These are phyloP conservation scores for Bubo blakistoni DNA, from an alignment of 2,113 vertebrate species.

Conservation along the genomic window DNA sequence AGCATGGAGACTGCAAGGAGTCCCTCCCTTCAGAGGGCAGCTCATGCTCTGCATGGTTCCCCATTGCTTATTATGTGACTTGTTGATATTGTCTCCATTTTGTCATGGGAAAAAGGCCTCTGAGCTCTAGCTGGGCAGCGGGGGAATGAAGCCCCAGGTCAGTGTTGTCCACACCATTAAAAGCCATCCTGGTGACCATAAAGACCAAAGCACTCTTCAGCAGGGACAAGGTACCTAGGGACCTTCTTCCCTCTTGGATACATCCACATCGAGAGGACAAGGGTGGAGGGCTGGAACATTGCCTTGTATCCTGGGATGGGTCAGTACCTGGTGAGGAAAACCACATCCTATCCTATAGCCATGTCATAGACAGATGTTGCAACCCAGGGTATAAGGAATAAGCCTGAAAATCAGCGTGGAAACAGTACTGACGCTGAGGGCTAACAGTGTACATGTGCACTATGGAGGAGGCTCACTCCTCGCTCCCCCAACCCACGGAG, in stretches of 20 bases:
- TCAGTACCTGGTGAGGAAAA: background rate
- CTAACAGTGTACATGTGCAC: background rate
- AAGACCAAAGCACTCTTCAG: background rate
- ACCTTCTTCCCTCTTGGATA: background rate
- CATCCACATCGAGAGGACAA: accelerated
- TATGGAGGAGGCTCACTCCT: background rate
- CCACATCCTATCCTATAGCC: background rate
- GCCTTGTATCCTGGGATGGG: background rate
- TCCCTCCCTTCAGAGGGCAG: background rate
- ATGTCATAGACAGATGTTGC: background rate
- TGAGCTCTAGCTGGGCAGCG: background rate
- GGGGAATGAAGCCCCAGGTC: background rate
- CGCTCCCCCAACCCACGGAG: accelerated
- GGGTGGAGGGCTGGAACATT: background rate
- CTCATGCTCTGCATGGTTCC: accelerated
- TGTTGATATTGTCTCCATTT: background rate
- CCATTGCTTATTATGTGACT: background rate
- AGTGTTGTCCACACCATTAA: background rate
- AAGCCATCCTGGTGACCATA: background rate
- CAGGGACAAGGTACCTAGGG: background rate
- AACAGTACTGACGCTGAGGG: background rate
- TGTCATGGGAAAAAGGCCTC: background rate
- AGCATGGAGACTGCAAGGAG: background rate
- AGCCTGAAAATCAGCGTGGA: background rate
- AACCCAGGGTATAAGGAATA: background rate